Base-by-base conservation (phyloP, 2,888 invertebrate genomes). In the Keiferia lycopersicella region DNA sequence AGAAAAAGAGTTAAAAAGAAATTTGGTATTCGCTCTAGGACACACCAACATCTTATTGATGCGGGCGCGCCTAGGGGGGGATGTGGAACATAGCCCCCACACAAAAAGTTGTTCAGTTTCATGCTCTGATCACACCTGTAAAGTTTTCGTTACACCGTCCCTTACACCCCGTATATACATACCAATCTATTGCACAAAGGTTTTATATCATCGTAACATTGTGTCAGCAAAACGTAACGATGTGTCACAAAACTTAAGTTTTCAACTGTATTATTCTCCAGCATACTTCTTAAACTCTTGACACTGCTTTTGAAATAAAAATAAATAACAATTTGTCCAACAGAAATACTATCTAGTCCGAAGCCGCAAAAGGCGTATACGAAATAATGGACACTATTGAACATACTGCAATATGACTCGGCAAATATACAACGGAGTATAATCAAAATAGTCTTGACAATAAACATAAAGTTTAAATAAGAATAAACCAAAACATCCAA, bases 191-290 rank as follows among this genome's bases (percentile, higher is more conserved):
- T 22, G 22, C 4, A 53, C 2, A 53, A 12, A 26, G 14, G 20
- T 53, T 20, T 14, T 22, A 53, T 53, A 11, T 53, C 14, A 22
- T 53, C 51, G 14, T 22, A 53, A 53, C 22, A 53, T 8, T 53
- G 22, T 14, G 51, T 22, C 18, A 51, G 8, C 20, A 20, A 11
- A 16, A 53, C 18, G 22, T 53, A 53, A 11, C 26, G 22, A 0
- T 22, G 26, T 26, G 22, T 22, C 2, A 53, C 51, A 53, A 12
- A 22, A 53, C 26, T 53, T 10, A 53, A 2, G 22, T 53, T 26
- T 26, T 14, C 11, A 14, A 26, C 51, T 3, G 51, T 26, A 22
- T 22, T 26, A 22, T 22, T 14, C 3, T 12, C 51, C 1, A 53
- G 4, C 22, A 14, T 53, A 12, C 26, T 14, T 12, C 14, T 26